Evolutionary conservation across 2,797 vertebrate species (phyloP).

Genomic region (Eleutherodactylus coqui): DNA sequence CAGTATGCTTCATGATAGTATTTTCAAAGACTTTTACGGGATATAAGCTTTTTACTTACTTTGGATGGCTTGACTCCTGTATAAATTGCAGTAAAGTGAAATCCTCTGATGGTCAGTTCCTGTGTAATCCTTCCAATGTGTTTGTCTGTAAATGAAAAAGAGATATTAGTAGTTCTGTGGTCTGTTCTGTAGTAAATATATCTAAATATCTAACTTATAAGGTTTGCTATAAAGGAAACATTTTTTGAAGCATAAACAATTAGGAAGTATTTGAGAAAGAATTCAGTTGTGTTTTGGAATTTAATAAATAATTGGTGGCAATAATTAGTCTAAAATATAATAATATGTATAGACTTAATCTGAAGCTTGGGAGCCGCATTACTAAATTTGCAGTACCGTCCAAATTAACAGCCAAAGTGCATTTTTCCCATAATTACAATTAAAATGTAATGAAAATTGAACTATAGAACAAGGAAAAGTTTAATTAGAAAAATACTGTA

Average conservation of each 20-base stretch:
- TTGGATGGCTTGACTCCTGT: conserved; percentile 67
- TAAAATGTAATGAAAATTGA: no score
- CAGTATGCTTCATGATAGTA: no score
- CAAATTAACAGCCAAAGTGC: no score
- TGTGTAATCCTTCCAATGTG: conserved; percentile 68
- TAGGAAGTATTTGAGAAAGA: no score
- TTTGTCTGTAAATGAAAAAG: conserved; percentile 70
- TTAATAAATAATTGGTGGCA: background rate
- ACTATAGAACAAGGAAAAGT: no score
- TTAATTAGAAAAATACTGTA: no score
- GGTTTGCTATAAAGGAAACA: background rate
- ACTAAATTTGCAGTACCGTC: no score
- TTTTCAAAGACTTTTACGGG: background rate
- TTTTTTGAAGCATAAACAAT: no score
- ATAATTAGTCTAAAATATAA: background rate
- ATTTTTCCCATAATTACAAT: no score
- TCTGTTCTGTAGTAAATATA: background rate
- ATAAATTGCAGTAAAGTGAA: conserved; percentile 70
- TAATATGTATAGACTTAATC: no score
- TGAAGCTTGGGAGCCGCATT: no score
- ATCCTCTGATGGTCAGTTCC: conserved; percentile 66
- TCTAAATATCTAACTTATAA: background rate
- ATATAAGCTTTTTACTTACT: conserved; percentile 63
- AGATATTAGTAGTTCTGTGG: background rate
- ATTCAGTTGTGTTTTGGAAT: background rate